Percentiles rank a stretch among this genome's conserved stretches.
Conservation (phyloP, 2,113 vertebrate genomes). For the Nannobrachium achirus region DNA sequence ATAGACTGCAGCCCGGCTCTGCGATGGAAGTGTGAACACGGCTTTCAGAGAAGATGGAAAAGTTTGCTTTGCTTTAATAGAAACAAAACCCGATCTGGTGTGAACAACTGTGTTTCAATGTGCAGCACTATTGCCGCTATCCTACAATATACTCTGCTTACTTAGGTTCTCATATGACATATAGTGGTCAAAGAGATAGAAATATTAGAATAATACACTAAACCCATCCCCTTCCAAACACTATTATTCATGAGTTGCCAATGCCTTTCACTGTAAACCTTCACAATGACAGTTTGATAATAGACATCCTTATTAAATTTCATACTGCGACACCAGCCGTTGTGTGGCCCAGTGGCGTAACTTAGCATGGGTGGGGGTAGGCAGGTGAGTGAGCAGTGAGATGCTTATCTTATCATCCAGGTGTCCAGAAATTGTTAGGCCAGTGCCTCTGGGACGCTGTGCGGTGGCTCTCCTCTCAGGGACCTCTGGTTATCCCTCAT, state of each 20-base stretch:
- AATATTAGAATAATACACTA: slow-evolving; percentile 1
- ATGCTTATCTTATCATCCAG: slow-evolving; percentile 14
- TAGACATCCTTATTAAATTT: slow-evolving; percentile 10
- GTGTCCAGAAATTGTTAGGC: slow-evolving; percentile 18
- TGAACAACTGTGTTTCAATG: slow-evolving; percentile 29
- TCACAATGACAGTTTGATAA: slow-evolving; percentile 7
- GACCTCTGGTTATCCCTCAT: slow-evolving; percentile 40
- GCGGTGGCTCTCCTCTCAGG: slow-evolving; percentile 25
- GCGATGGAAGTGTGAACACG: slow-evolving; percentile 39
- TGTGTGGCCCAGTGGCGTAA: background rate
- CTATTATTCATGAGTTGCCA: background rate
- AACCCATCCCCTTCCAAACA: background rate
- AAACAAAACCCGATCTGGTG: slow-evolving; percentile 58
- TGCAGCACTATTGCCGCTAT: slow-evolving; percentile 23
- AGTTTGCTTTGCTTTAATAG: slow-evolving; percentile 42
- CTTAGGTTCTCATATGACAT: slow-evolving; percentile 21
- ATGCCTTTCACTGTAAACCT: slow-evolving; percentile 3
- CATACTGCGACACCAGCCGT: background rate
- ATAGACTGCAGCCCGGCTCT: slow-evolving; percentile 62
- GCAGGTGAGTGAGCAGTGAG: slow-evolving; percentile 13
- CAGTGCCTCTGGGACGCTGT: slow-evolving; percentile 11
- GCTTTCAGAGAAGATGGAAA: slow-evolving; percentile 57
- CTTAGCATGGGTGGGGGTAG: slow-evolving; percentile 8
- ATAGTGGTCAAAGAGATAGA: slow-evolving; percentile 20
- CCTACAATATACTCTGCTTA: slow-evolving; percentile 3